Evolutionary conservation across 1,140 invertebrate genomes (phyloP), one percentile per base, ranked within the genome.

Genomic region (Bilobella aurantiaca): DNA sequence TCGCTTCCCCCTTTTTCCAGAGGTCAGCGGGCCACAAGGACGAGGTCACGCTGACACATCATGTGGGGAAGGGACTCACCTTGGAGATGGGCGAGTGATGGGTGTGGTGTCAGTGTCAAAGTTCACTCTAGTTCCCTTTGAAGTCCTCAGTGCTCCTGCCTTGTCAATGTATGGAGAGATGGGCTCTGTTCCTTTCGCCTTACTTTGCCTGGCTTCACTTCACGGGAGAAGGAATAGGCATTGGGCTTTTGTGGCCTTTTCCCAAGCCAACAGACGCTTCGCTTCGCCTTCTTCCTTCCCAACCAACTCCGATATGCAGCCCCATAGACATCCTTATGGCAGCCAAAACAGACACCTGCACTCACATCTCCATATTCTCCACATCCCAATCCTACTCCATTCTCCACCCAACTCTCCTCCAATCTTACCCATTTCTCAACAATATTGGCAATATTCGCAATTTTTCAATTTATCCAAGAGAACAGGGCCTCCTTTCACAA

Each of bases 161-260:
- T 23, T 53, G 12, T 23, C 12, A 42, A 8, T 53, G 49, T 53
- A 53, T 23, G 8, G 49, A 53, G 49, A 53, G 49, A 53, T 53
- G 49, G 49, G 23, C 49, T 42, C 18, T 18, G 49, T 53, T 53
- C 14, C 25, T 12, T 3, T 18, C 49, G 23, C 12, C 8, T 8
- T 53, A 23, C 49, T 53, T 53, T 53, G 49, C 49, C 49, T 53
- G 12, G 12, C 12, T 53, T 53, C 49, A 53, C 49, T 53, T 53
- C 49, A 23, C 8, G 5, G 49, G 49, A 53, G 49, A 53, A 23
- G 49, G 12, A 53, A 23, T 42, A 23, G 49, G 49, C 49, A 53
- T 53, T 8, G 37, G 49, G 23, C 49, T 23, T 53, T 53, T 53
- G 5, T 5, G 23, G 14, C 12, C 23, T 5, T 23, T 23, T 23